These are phyloP conservation scores for Ancistrus triradiatus DNA, from an alignment of 2,113 vertebrate genomes.

Conservation along the genomic window DNA sequence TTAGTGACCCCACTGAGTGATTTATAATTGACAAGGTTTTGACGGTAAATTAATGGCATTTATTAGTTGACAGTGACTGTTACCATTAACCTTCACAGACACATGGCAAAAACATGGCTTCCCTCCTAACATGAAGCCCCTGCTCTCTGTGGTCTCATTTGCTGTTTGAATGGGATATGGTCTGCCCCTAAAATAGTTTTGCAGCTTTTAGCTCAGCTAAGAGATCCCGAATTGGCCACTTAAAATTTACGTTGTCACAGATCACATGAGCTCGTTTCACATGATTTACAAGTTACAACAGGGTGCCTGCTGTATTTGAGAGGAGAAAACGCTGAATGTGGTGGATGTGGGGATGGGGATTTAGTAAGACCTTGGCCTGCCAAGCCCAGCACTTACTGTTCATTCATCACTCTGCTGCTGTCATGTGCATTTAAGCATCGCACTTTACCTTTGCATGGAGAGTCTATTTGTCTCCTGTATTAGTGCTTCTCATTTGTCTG, in stretches of 20 bases:
- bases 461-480: conserved; percentile 64
- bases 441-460: conserved; percentile 62
- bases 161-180: conserved; percentile 24
- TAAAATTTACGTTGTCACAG: conserved; percentile 48
- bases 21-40: conserved; percentile 39
- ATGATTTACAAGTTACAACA: conserved; percentile 50
- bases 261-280: conserved; percentile 46
- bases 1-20: conserved; percentile 29
- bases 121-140: conserved; percentile 5
- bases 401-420: conserved; percentile 59
- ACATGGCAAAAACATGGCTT: conserved; percentile 6
- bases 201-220: conserved; percentile 40
- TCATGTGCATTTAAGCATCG: conserved; percentile 54
- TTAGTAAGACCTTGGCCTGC: conserved; percentile 47
- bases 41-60: conserved; percentile 45
- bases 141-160: conserved; percentile 28
- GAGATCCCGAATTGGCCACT: conserved; percentile 24
- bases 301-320: conserved; percentile 47
- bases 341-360: conserved; percentile 25
- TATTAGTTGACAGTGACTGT: conserved; percentile 41
- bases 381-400: conserved; percentile 56
- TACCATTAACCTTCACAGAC: conserved; percentile 49
- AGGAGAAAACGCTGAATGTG: conserved; percentile 29
- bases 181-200: conserved; percentile 43
- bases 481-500: conserved; percentile 53